These are phyloP conservation scores for Etheostoma cragini DNA, from an alignment of 2,113 vertebrate genomes.

Conservation along the genomic window DNA sequence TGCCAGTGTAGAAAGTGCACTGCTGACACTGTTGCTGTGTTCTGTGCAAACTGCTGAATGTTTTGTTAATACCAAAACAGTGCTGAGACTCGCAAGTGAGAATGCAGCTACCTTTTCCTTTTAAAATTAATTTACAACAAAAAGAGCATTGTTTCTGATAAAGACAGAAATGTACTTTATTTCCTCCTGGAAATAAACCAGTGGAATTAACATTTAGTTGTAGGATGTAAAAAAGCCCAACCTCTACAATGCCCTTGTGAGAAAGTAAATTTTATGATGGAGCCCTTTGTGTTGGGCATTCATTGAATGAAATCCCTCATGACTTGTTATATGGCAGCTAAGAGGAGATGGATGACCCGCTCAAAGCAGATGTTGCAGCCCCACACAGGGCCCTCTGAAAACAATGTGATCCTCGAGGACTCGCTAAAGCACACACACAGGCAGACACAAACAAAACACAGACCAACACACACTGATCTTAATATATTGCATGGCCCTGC, in stretches of 20 bases:
- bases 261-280: slow-evolving; percentile 71
- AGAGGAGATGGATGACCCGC: slow-evolving; percentile 79
- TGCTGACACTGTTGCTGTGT: slow-evolving; percentile 60
- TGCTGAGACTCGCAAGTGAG: slow-evolving; percentile 22
- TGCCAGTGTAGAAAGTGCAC: slow-evolving; percentile 66
- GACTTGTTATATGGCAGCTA: slow-evolving; percentile 84
- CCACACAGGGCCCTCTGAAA: slow-evolving; percentile 73
- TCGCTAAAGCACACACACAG: slow-evolving; percentile 63
- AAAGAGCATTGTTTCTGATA: not conserved
- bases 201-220: slow-evolving; percentile 41
- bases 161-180: slow-evolving; percentile 17
- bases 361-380: slow-evolving; percentile 79
- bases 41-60: slow-evolving; percentile 66
- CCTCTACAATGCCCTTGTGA: slow-evolving; percentile 73
- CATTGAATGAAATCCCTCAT: slow-evolving; percentile 78
- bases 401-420: slow-evolving; percentile 78
- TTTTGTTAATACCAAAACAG: slow-evolving; percentile 39
- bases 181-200: slow-evolving; percentile 34
- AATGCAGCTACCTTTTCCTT: slow-evolving; percentile 19
- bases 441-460: slow-evolving; percentile 63
- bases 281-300: slow-evolving; percentile 71
- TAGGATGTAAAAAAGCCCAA: slow-evolving; percentile 60
- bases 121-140: not conserved
- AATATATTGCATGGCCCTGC: slow-evolving; percentile 55
- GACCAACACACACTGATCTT: slow-evolving; percentile 55